phyloP scores from a whole-genome alignment of 2,888 invertebrate species.

The Yponomeuta plumbellus region DNA sequence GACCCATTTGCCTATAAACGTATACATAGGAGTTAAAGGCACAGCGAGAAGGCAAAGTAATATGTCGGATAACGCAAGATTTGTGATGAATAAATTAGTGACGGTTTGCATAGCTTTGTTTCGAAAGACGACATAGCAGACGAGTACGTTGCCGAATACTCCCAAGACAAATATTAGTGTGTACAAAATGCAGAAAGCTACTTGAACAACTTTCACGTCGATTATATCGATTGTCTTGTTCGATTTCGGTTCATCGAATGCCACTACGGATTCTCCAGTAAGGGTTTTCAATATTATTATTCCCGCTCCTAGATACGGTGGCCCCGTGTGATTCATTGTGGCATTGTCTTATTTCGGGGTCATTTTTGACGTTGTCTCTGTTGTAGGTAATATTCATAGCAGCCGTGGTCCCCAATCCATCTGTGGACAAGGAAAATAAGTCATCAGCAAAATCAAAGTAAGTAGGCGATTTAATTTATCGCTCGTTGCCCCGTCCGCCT shows the following conservation, averaged over 20 bases:
- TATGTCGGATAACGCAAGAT: constrained; percentile 91
- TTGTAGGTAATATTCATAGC: constrained; percentile 14
- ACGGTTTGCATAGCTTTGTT: constrained; percentile 94
- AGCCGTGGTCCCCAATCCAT: constrained; percentile 41
- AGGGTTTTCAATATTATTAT: constrained; percentile 62
- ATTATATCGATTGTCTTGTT: constrained; percentile 76
- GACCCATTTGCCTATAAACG: constrained; percentile 89
- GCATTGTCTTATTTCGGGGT: constrained; percentile 32
- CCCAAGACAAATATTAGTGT: constrained; percentile 87
- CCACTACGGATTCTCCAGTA: constrained; percentile 59
- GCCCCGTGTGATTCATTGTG: constrained; percentile 55
- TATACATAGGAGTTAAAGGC: constrained; percentile 92
- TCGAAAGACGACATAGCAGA: constrained; percentile 89
- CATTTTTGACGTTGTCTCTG: constrained; percentile 27
- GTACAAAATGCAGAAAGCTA: constrained; percentile 85
- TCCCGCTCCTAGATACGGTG: constrained; percentile 46
- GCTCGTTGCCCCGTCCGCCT: no score
- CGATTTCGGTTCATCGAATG: constrained; percentile 59
- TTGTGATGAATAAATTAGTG: constrained; percentile 93
- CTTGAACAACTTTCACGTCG: constrained; percentile 81
- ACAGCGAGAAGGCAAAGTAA: constrained; percentile 89
- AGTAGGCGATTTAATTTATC: no score
- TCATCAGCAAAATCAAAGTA: no score
- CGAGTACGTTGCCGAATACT: constrained; percentile 87
- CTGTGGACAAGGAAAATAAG: constrained; percentile 43